Base-by-base conservation (phyloP, 2,113 vertebrate genomes). In the Oryzias melastigma region DNA sequence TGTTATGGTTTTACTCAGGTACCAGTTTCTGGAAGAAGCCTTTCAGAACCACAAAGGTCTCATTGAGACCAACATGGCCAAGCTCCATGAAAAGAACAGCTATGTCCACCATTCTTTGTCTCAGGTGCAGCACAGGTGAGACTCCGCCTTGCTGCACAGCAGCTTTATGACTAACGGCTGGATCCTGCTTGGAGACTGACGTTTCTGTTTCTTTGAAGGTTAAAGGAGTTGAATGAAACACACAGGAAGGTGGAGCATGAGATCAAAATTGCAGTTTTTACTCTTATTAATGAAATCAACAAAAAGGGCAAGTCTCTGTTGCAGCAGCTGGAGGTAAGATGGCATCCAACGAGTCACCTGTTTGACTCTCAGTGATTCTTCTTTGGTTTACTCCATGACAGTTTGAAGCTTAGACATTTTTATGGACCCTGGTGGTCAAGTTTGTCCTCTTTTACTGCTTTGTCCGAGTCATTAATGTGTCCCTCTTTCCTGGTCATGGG, bases 231-330 rank as follows among this genome's bases (percentile, higher is more conserved):
- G 58, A 91, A 94, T 75, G 97, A 99, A 75, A 98, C 95, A 2
- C 98, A 99, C 79, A 96, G 91, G 89, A 93, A 98, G 85, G 96
- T 99, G 80, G 97, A 99, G 80, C 95, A 99, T 75, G 97, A 99
- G 80, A 99, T 99, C 89, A 99, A 99, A 92, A 97, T 99, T 63
- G 97, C 97, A 46, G 97, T 99, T 81, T 99, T 98, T 89, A 99
- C 97, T 24, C 95, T 99, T 65, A 98, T 99, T 90, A 99, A 98
- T 86, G 97, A 99, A 89, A 99, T 99, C 88, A 99, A 99, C 93
- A 98, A 98, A 87, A 99, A 99, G 86, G 97, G 97, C 67, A 99
- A 98, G 86, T 94, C 95, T 85, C 92, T 99, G 47, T 88, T 99
- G 52, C 97, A 99, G 87, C 97, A 99, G 87, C 87, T 99, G 73